A percentile compares a stretch with the other conserved stretches of the same genome.
Conservation (phyloP, 1,140 invertebrate species). For the Melitaea cinxia region DNA sequence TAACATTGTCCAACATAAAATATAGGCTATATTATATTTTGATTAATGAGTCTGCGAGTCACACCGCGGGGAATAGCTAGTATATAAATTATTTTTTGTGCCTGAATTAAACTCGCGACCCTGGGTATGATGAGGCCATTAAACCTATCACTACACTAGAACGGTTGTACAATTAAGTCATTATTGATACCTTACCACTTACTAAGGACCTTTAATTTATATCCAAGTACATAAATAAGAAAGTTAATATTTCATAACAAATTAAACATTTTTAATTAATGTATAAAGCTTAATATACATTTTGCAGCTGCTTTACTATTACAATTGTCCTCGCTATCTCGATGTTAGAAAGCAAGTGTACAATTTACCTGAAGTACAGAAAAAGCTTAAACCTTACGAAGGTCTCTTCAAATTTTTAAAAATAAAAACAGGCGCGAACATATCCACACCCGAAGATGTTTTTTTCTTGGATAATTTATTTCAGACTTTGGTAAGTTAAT, state of each 20-base stretch:
- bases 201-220: no score
- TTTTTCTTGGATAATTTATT: slow-evolving; percentile 81
- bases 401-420: slow-evolving; percentile 66
- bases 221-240: no score
- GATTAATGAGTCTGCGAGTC: no score
- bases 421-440: slow-evolving; percentile 64
- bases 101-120: no score
- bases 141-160: no score
- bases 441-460: slow-evolving; percentile 74
- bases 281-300: slow-evolving; percentile 9
- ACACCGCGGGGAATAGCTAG: no score
- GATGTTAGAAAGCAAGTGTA: slow-evolving; percentile 74
- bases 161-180: no score
- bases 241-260: neutral
- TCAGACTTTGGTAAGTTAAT: slow-evolving; percentile 70
- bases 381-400: slow-evolving; percentile 57
- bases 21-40: no score
- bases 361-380: slow-evolving; percentile 57
- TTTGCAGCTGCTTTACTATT: slow-evolving; percentile 77
- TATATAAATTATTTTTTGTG: no score
- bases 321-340: slow-evolving; percentile 80
- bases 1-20: no score
- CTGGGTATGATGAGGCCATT: no score
- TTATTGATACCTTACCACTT: no score
- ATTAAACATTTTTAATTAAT: neutral